phyloP scores from a whole-genome alignment of 2,888 invertebrate genomes.

The Dynastes maya region DNA sequence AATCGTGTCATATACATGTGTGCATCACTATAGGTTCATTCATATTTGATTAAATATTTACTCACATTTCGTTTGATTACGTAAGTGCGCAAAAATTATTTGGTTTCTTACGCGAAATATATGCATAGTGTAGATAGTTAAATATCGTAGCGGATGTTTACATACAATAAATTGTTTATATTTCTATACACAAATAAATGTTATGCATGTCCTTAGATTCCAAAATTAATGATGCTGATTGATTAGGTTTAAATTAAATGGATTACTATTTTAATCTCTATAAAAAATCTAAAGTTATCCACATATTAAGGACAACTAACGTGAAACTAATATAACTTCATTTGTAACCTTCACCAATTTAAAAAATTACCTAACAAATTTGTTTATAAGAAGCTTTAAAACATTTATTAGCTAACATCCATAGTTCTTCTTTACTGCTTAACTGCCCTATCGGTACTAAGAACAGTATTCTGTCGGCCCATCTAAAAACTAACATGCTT shows the following conservation, averaged over 20 bases:
- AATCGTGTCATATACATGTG: not conserved
- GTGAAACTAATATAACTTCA: too few species aligned
- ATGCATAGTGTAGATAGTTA: not conserved
- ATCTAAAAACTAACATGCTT: too few species aligned
- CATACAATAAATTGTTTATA: not conserved
- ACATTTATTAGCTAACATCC: too few species aligned
- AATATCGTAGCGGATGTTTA: conserved; percentile 6
- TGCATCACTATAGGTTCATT: conserved; percentile 3
- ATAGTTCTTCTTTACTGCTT: too few species aligned
- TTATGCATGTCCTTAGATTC: not conserved
- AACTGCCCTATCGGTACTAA: too few species aligned
- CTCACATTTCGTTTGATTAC: not conserved
- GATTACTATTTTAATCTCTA: too few species aligned
- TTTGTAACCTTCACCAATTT: too few species aligned
- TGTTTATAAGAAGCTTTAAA: too few species aligned
- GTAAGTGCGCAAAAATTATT: conserved; percentile 1
- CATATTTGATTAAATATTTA: not conserved
- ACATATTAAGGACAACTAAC: not conserved
- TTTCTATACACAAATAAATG: not conserved
- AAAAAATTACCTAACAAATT: too few species aligned
- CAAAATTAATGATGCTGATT: too few species aligned
- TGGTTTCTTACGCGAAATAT: not conserved
- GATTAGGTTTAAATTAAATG: too few species aligned
- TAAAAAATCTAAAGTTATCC: not conserved
- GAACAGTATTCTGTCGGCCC: too few species aligned